These are phyloP conservation scores for Machaerirhynchus nigripectus DNA, from an alignment of 2,113 vertebrate genomes.

Conservation along the genomic window DNA sequence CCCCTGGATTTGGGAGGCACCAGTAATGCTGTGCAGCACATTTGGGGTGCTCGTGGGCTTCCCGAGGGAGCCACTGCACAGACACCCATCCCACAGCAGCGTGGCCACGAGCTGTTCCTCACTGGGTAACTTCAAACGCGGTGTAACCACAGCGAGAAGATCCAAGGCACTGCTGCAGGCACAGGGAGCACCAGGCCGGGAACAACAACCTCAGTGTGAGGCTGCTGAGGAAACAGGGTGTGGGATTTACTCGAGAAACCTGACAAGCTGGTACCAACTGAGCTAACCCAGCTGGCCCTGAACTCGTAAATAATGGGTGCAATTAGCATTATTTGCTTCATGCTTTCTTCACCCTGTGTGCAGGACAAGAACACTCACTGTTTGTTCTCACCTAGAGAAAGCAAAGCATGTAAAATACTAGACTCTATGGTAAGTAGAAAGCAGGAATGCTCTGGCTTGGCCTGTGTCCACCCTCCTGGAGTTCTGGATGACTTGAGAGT, in stretches of 20 bases:
- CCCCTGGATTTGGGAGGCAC: not conserved
- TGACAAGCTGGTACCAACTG: not conserved
- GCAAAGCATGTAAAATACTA: not conserved
- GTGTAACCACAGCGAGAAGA: not conserved
- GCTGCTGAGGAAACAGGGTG: not conserved
- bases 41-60: not conserved
- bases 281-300: not conserved
- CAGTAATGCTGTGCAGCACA: accelerated
- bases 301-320: not conserved
- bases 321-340: not conserved
- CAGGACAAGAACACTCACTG: not conserved
- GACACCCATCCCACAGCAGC: not conserved
- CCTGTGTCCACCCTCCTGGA: not conserved
- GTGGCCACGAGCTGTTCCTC: not conserved
- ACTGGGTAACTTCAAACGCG: accelerated
- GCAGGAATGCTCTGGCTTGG: not conserved
- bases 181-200: not conserved
- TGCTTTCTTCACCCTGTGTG: not conserved
- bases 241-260: not conserved
- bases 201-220: not conserved
- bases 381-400: not conserved
- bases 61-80: not conserved
- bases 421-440: not conserved
- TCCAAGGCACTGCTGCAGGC: not conserved
- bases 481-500: not conserved